Conservation (phyloP, 2,888 invertebrate species). For the Agriopis leucophaearia region DNA sequence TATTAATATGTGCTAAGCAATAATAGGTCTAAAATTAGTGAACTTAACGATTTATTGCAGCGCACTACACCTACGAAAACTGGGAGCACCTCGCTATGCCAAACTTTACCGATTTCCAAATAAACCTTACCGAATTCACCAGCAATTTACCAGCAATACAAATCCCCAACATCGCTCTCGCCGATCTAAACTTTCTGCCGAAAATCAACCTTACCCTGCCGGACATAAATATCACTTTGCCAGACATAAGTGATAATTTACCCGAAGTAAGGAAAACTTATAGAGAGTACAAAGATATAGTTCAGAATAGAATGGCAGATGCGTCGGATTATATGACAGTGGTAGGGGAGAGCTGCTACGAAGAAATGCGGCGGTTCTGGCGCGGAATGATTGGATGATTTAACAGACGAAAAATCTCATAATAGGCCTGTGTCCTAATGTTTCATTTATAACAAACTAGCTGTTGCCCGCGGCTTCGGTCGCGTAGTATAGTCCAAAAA, state of each 20-base stretch:
- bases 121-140: conserved; percentile 74
- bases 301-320: conserved; percentile 81
- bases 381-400: conserved; percentile 69
- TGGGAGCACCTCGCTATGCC: conserved; percentile 75
- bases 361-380: conserved; percentile 78
- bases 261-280: conserved; percentile 75
- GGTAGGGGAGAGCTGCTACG: conserved; percentile 83
- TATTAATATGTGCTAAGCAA: not conserved
- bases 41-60: conserved; percentile 70
- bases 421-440: not conserved
- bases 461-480: too few relatives aligned
- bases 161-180: conserved; percentile 63
- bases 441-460: too few relatives aligned
- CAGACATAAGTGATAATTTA: conserved; percentile 67
- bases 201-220: conserved; percentile 56
- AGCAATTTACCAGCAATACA: conserved; percentile 60
- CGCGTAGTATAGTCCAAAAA: too few relatives aligned
- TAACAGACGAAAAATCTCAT: not conserved
- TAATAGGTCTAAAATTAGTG: conserved; percentile 12
- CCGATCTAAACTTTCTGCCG: conserved; percentile 60
- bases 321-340: conserved; percentile 83
- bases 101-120: conserved; percentile 79
- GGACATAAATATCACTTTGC: conserved; percentile 68
- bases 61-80: conserved; percentile 82
- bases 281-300: conserved; percentile 76